Evolutionary conservation across 2,888 invertebrate genomes (phyloP).

Genomic region (Parnassius apollo): DNA sequence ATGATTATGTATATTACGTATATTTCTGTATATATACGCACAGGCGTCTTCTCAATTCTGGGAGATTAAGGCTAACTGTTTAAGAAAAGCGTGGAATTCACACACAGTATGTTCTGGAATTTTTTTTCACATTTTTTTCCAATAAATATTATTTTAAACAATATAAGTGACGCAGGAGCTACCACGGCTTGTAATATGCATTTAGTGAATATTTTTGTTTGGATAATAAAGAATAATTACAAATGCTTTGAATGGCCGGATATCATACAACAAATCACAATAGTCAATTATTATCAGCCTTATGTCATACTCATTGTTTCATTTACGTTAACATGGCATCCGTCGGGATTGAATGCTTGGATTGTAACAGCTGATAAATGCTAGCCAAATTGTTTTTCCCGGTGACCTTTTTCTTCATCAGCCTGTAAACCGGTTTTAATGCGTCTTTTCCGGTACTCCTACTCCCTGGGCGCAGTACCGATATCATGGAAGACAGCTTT

Average conservation of each 20-base stretch:
- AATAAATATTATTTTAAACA: background rate
- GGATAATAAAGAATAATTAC: conserved; percentile 25
- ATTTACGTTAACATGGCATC: conserved; percentile 28
- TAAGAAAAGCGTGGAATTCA: no score
- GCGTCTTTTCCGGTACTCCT: no score
- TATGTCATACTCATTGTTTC: conserved; percentile 46
- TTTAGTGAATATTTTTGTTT: conserved; percentile 9
- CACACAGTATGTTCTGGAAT: no score
- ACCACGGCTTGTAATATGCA: background rate
- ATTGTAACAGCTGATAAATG: conserved; percentile 9
- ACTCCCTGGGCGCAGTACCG: no score
- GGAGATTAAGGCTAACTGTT: no score
- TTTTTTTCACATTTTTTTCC: no score
- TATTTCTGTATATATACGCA: no score
- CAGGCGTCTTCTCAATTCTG: no score
- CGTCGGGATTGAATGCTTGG: conserved; percentile 8
- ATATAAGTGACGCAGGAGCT: background rate
- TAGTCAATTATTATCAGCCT: conserved; percentile 44
- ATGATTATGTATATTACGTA: no score
- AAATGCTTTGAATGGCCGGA: conserved; percentile 41
- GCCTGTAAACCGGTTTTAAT: no score
- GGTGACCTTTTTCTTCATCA: no score
- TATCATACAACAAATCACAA: conserved; percentile 38
- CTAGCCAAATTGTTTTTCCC: background rate
- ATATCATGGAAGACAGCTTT: no score